phyloP scores from a whole-genome alignment of 37 sponge, comb jelly and placozoan genomes.

The Aplysina aerophoba region DNA sequence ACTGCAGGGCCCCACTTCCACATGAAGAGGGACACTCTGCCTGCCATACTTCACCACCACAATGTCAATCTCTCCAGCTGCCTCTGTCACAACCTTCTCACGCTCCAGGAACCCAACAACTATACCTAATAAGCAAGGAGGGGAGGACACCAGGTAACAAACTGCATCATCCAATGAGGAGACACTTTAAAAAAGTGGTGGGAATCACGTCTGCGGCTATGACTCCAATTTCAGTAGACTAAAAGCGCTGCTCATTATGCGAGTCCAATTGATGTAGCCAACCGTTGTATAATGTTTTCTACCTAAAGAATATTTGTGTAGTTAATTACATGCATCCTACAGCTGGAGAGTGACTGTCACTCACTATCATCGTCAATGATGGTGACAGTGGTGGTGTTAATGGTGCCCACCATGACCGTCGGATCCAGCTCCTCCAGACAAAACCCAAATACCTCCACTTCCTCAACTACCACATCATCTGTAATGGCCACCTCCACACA shows the following conservation, averaged over 20 bases:
- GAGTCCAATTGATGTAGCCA: too few species aligned
- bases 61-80: neutral
- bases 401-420: neutral
- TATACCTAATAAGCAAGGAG: neutral
- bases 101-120: constrained; percentile 21
- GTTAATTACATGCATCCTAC: too few species aligned
- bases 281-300: too few species aligned
- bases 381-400: constrained; percentile 20
- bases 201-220: too few species aligned
- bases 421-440: constrained; percentile 2
- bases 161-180: too few species aligned
- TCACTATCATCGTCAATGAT: constrained; percentile 28
- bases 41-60: constrained; percentile 2
- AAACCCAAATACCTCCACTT: constrained; percentile 16
- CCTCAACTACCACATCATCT: constrained; percentile 23
- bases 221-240: too few species aligned
- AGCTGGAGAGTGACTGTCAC: neutral
- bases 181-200: too few species aligned
- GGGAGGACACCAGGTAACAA: neutral
- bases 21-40: neutral
- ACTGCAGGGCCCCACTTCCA: neutral
- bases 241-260: too few species aligned
- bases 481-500: constrained; percentile 16
- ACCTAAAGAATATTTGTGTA: too few species aligned
- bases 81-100: neutral